A percentile compares a stretch with the other conserved stretches of the same genome.
These are phyloP conservation scores for Albula glossodonta DNA, from an alignment of 2,113 vertebrate genomes.

Conservation along the genomic window DNA sequence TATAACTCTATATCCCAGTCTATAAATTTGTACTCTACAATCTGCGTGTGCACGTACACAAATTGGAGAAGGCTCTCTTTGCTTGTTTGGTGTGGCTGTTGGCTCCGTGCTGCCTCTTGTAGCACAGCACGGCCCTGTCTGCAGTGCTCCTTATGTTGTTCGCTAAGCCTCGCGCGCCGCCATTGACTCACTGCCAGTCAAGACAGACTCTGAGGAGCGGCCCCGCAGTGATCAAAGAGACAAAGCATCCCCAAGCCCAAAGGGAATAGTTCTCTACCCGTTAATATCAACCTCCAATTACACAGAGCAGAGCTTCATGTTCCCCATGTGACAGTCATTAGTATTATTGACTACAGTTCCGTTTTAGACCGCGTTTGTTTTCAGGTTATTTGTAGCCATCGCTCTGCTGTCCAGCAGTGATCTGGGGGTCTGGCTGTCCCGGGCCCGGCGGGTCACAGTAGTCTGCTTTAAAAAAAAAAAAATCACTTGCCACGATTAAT, in stretches of 20 bases:
- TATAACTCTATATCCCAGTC: too few relatives aligned
- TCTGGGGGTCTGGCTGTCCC: too few relatives aligned
- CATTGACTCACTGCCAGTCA: neutral
- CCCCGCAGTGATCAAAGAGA: neutral
- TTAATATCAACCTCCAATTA: neutral
- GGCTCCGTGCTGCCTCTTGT: too few relatives aligned
- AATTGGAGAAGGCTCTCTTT: too few relatives aligned
- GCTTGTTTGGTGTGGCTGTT: too few relatives aligned
- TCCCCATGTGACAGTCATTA: neutral
- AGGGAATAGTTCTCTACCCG: neutral
- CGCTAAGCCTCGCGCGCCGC: too few relatives aligned
- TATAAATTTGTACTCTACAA: too few relatives aligned
- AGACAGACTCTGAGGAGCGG: neutral
- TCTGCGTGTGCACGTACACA: too few relatives aligned
- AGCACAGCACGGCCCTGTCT: too few relatives aligned
- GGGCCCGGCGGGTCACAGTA: neutral
- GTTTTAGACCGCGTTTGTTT: neutral
- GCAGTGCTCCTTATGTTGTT: too few relatives aligned
- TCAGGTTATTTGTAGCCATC: neutral
- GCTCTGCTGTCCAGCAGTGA: too few relatives aligned
- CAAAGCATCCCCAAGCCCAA: neutral
- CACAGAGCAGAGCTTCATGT: neutral
- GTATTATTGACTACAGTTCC: neutral
- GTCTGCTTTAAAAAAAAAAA: neutral
- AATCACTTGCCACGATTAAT: neutral